Evolutionary conservation across 2,888 invertebrate species (phyloP).

Genomic region (Sericinus montela): DNA sequence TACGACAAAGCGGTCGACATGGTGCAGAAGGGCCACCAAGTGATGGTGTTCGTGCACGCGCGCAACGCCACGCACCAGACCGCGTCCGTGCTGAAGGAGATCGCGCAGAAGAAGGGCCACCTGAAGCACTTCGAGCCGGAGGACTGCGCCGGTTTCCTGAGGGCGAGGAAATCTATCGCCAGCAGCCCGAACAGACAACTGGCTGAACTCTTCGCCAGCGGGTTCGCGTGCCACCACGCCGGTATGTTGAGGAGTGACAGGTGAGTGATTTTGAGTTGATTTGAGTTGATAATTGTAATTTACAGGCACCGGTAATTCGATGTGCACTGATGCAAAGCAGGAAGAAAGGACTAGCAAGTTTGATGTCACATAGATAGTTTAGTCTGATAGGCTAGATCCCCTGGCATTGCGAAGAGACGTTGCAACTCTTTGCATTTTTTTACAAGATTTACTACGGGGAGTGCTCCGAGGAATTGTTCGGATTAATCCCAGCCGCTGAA

Average conservation of each 20-base stretch:
- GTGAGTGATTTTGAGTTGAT: slow-evolving; percentile 39
- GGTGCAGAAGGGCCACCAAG: slow-evolving; percentile 94
- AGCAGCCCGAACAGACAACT: slow-evolving; percentile 90
- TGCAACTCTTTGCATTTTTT: too few species aligned
- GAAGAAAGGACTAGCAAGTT: not conserved
- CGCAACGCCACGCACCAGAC: slow-evolving; percentile 96
- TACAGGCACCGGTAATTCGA: too few species aligned
- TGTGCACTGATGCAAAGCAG: not conserved
- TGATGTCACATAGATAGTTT: not conserved
- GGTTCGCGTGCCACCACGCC: slow-evolving; percentile 98
- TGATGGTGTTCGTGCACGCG: slow-evolving; percentile 99
- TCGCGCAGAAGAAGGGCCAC: slow-evolving; percentile 87
- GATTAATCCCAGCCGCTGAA: too few species aligned
- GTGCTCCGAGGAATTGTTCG: too few species aligned
- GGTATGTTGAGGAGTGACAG: slow-evolving; percentile 95
- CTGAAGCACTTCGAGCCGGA: slow-evolving; percentile 84
- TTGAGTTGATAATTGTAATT: too few species aligned
- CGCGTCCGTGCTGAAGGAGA: slow-evolving; percentile 90
- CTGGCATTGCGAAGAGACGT: too few species aligned
- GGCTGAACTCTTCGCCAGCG: slow-evolving; percentile 89
- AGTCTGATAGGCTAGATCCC: too few species aligned
- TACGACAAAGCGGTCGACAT: slow-evolving; percentile 94
- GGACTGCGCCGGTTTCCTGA: slow-evolving; percentile 80
- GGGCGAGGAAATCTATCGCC: slow-evolving; percentile 84
- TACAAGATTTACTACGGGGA: too few species aligned